phyloP scores from a whole-genome alignment of 2,113 vertebrate genomes.

The Pachypanchax playfairii region DNA sequence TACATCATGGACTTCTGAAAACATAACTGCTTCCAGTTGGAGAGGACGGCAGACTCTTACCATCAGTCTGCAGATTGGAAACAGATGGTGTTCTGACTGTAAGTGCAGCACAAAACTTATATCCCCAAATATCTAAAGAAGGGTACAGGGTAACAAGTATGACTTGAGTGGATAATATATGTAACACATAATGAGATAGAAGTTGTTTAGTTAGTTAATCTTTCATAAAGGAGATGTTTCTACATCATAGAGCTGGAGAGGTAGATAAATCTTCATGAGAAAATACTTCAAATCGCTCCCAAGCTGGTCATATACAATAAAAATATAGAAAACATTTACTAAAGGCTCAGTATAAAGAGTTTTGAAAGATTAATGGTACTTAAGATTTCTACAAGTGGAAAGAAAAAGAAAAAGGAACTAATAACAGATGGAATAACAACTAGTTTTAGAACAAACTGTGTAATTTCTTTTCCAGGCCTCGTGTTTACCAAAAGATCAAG shows the following conservation, averaged over 20 bases:
- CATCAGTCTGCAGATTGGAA: slow-evolving; percentile 47
- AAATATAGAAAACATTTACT: slow-evolving; percentile 28
- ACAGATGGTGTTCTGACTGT: slow-evolving; percentile 48
- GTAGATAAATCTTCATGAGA: slow-evolving; percentile 5
- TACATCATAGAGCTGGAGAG: slow-evolving; percentile 14
- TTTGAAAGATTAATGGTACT: slow-evolving; percentile 5
- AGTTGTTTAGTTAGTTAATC: slow-evolving; percentile 13
- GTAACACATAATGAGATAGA: neutral
- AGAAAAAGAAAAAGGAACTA: neutral
- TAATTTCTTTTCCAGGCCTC: slow-evolving; percentile 8
- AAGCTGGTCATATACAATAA: slow-evolving; percentile 2
- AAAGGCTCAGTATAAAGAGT: slow-evolving; percentile 2
- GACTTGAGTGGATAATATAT: slow-evolving; percentile 1
- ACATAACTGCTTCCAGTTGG: slow-evolving; percentile 42
- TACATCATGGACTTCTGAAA: slow-evolving; percentile 2
- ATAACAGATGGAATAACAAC: slow-evolving; percentile 19
- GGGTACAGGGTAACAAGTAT: neutral
- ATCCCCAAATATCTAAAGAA: neutral
- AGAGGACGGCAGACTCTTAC: slow-evolving; percentile 17
- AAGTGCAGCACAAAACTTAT: neutral
- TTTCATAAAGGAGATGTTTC: neutral
- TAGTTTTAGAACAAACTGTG: slow-evolving; percentile 28
- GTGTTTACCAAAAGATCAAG: slow-evolving; percentile 25
- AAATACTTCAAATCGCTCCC: slow-evolving; percentile 26
- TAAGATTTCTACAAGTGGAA: slow-evolving; percentile 13